Evolutionary conservation across 1,140 invertebrate genomes (phyloP).

Genomic region (Megathymus violae): DNA sequence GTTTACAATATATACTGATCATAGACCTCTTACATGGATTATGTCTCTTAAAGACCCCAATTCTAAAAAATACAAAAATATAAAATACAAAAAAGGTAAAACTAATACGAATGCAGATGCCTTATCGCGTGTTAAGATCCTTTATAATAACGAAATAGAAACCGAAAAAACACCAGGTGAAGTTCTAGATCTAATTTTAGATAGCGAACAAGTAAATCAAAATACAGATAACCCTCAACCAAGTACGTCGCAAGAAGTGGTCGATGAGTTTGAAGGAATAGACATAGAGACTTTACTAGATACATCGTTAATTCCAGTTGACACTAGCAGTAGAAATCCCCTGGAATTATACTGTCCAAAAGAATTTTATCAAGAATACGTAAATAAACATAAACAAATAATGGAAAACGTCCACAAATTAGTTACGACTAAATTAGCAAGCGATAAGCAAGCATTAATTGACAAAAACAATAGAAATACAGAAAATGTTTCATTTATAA

Average conservation of each 20-base stretch:
- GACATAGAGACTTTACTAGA: slow-evolving; percentile 17
- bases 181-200: slow-evolving; percentile 8
- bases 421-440: slow-evolving; percentile 31
- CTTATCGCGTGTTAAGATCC: neutral
- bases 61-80: slow-evolving; percentile 31
- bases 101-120: slow-evolving; percentile 13
- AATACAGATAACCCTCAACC: slow-evolving; percentile 8
- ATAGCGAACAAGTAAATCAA: neutral
- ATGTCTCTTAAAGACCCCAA: slow-evolving; percentile 52
- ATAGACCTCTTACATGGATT: slow-evolving; percentile 54
- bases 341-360: no score
- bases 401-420: slow-evolving; percentile 43
- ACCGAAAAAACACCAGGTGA: slow-evolving; percentile 6
- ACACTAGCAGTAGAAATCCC: slow-evolving; percentile 14
- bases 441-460: slow-evolving; percentile 37
- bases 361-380: no score
- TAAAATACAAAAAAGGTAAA: slow-evolving; percentile 13
- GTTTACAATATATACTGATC: slow-evolving; percentile 20
- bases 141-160: slow-evolving; percentile 19
- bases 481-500: slow-evolving; percentile 36
- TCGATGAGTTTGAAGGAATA: slow-evolving; percentile 1
- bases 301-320: neutral
- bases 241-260: neutral
- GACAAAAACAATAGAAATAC: slow-evolving; percentile 33
- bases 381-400: slow-evolving; percentile 41